Base-by-base conservation (phyloP, 2,113 vertebrate species). In the Dasypus novemcinctus region DNA sequence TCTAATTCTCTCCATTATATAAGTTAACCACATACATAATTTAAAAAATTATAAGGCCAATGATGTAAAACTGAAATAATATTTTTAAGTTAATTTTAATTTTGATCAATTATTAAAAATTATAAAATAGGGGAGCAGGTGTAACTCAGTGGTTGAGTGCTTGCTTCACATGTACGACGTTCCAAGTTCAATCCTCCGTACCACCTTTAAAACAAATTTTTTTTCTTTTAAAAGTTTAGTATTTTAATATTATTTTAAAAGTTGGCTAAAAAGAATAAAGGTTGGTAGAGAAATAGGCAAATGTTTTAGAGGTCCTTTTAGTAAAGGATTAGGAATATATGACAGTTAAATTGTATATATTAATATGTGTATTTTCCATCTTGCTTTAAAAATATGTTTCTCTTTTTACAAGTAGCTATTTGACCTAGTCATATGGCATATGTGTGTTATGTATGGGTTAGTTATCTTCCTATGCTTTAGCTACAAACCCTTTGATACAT, bases 271-370 rank as follows among this genome's bases (percentile, higher is more conserved):
- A 84, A 82, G 29, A 75, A n/a, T 79, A 80, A 72, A 92, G 79
- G 43, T 72, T 94, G 74, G 43, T 63, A 81, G 68, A 79, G 23
- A 91, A 74, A 38, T 20, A 76, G 87, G 6, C 23, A 94, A 41
- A 74, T 54, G 90, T 87, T 68, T 83, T 93, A 57, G 12, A 71
- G 36, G 13, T 82, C 5, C 25, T 88, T 93, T 96, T 49, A 61
- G 12, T 94, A 85, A 87, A 9, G 25, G 93, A 71, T 76, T 85
- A 74, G 25, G 25, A 96, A 20, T 92, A 69, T 87, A 6, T 95
- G 33, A 61, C 76, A 5, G 23, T 91, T 91, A 54, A 88, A 7
- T 21, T 96, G 4, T 82, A n/a, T 74, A 23, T 0, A 41, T 54
- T 78, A 64, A 21, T 33, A 66, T 78, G 31, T 79, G 0, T 81